Evolutionary conservation across 2,797 vertebrate genomes (phyloP).

Genomic region (Argentina silus): DNA sequence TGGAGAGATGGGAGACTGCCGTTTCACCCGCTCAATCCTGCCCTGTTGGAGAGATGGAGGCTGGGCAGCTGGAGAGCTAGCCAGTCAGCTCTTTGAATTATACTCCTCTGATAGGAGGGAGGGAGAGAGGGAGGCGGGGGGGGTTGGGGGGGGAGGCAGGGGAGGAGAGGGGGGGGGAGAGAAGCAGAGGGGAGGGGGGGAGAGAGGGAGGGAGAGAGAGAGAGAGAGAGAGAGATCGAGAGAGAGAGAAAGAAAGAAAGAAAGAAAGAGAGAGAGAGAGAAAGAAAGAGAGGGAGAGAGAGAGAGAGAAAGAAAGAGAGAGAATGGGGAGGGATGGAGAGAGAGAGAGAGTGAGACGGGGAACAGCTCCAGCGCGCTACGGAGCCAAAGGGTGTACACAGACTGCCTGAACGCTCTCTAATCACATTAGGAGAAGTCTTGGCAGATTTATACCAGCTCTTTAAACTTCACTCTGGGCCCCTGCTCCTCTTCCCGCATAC

Average conservation of each 20-base stretch:
- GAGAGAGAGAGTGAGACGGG: conserved; percentile 13
- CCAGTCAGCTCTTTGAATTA: conserved; percentile 54
- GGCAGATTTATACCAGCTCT: conserved; percentile 73
- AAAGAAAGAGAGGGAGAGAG: conserved; percentile 16
- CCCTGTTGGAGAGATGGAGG: conserved; percentile 69
- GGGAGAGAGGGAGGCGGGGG: neutral
- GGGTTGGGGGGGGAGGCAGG: conserved; percentile 13
- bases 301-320: conserved; percentile 13
- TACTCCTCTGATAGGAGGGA: conserved; percentile 63
- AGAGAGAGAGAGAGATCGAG: neutral
- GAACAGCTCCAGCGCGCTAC: neutral
- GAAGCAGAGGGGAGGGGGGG: neutral
- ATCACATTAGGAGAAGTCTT: conserved; percentile 68
- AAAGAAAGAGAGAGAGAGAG: neutral
- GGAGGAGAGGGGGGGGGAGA: conserved; percentile 8
- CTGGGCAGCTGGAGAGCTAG: conserved; percentile 44
- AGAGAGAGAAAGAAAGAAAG: too few relatives aligned
- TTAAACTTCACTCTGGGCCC: conserved; percentile 69
- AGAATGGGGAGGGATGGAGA: conserved; percentile 1
- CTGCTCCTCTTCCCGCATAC: conserved; percentile 54
- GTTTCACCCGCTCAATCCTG: conserved; percentile 61
- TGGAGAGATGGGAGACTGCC: conserved; percentile 56
- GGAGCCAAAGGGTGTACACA: conserved; percentile 26
- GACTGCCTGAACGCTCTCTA: conserved; percentile 67
- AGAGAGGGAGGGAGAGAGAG: neutral